A percentile compares a stretch with the other conserved stretches of the same genome.
Conservation (phyloP, 2,113 vertebrate species). For the Microcebus lehilahytsara region DNA sequence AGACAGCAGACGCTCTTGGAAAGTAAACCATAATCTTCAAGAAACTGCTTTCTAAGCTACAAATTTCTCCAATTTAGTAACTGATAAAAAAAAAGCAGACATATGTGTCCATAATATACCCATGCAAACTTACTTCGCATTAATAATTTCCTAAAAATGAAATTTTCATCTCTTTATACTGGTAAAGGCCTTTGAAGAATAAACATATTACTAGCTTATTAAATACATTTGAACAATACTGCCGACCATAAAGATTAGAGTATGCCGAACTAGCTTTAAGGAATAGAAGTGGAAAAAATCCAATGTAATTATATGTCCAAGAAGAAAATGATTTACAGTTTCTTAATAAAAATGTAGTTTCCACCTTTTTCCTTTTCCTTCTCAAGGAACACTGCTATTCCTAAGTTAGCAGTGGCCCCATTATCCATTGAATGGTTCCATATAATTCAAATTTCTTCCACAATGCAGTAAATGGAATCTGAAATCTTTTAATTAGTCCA, state of each 20-base stretch:
- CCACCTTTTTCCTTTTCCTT: background rate
- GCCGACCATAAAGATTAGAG: background rate
- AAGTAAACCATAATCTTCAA: background rate
- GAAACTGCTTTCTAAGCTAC: background rate
- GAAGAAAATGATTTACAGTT: background rate
- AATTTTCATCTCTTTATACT: background rate
- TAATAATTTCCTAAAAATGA: background rate
- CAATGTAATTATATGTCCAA: background rate
- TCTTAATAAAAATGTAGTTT: background rate
- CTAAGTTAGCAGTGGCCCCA: background rate
- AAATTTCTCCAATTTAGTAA: background rate
- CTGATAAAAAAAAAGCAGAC: background rate
- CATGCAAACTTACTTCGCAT: background rate
- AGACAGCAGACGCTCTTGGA: background rate
- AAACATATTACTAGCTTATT: background rate
- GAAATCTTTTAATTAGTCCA: background rate
- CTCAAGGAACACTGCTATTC: background rate
- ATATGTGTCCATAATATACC: background rate
- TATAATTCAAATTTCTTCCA: background rate
- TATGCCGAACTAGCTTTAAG: background rate
- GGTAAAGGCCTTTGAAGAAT: background rate
- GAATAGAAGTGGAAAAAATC: background rate
- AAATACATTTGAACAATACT: background rate
- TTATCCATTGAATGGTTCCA: background rate
- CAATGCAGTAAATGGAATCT: background rate